Base-by-base conservation (phyloP, 2,888 invertebrate species). In the Drosophila colorata region DNA sequence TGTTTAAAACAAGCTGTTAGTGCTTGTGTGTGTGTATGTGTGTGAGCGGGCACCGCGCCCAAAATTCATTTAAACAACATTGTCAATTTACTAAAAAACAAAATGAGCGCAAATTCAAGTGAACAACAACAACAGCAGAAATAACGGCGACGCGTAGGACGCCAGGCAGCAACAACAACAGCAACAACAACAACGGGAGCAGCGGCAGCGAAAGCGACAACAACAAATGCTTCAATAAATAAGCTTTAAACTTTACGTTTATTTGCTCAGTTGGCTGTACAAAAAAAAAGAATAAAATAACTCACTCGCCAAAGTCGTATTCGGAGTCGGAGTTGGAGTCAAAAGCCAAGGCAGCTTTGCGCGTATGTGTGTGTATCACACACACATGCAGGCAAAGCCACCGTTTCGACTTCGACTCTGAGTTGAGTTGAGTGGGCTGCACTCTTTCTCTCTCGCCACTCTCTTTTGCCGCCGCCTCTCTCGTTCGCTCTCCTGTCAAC, bases 31-130 rank as follows among this genome's bases (percentile, higher is more conserved):
- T 60, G 44, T 55, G 33, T 55, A 20, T 56, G 52, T 60, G 20
- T 63, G 40, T 37, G 37, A 59, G 23, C 43, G 48, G 52, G 77
- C 74, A 76, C 81, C 81, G 79, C 80, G 69, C 80, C 81, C 81
- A 81, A 80, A 78, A 61, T 72, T 53, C 59, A 74, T 67, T 82
- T 57, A 66, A 76, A 59, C 63, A 64, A 83, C 61, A 56, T 72
- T 61, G 55, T 44, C 52, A 75, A 74, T 60, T 74, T 71, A 74
- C 67, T 28, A 59, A 68, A 59, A 71, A 75, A 64, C 52, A 68
- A 69, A 75, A 75, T 65, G 67, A 72, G 71, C 68, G 72, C 63
- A 72, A 74, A 61, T 72, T 56, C 38, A 53, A 63, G 52, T 68
- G 74, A 74, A 33, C 35, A 59, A 58, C 59, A 51, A 28, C 41